Evolutionary conservation across 2,888 invertebrate genomes (phyloP), one percentile per base, ranked within the genome.

Genomic region (Salticus scenicus): DNA sequence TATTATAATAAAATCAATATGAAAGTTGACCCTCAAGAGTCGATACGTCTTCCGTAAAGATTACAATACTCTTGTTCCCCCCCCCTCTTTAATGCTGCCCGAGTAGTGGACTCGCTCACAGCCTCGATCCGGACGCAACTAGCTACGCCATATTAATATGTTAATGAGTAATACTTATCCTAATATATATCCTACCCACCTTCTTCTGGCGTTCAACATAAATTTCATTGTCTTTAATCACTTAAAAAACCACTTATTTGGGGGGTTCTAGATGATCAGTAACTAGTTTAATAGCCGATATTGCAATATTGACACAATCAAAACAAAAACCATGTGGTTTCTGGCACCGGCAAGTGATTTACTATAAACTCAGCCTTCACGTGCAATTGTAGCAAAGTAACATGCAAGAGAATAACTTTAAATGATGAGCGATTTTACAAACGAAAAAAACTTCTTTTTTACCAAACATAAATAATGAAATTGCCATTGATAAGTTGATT

Each of bases 161-260:
- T 87, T 88, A 88, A 88, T 88, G 85, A 87, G 88, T 87, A 83
- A 87, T 88, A 88, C 87, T 88, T 88, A 88, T 88, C 88, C 84
- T 76, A 83, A 88, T 88, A 88, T 87, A 82, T 88, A 88, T 88
- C 88, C 88, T 76, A 31, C 67, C 42, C 73, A 77, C 87, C 88
- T 82, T 82, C 81, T 78, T 78, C 82, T 81, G 64, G 74, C 57
- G 69, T 74, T 51, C 41, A 78, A 87, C 81, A 66, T 71, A 86
- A 80, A 80, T 67, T 86, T 51, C 57, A 80, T 76, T 80, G 79
- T 86, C 72, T 80, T 74, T 33, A 70, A 74, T 73, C 80, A 75
- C 71, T 80, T 30, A 67, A 80, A 24, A 76, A 67, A 72, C 47
- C 41, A 83, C 72, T 77, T 57, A 57, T 57, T 24, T 57, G 57